phyloP scores from a whole-genome alignment of 2,113 vertebrate species.

The Balaenoptera acutorostrata region DNA sequence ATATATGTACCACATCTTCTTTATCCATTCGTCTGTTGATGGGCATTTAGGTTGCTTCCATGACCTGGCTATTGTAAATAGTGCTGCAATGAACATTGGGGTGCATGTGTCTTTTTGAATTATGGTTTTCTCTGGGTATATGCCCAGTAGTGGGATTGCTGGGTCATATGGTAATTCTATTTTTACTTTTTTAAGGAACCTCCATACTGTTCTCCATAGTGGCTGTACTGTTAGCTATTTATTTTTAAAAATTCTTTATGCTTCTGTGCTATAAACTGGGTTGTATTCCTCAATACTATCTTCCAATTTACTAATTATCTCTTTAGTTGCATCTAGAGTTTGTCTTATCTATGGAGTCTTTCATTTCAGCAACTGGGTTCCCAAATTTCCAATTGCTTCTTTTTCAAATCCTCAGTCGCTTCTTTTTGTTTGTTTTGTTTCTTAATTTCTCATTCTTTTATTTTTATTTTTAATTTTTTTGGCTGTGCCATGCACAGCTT shows the following conservation, averaged over 20 bases:
- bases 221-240: neutral
- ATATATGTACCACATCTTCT: too few species aligned
- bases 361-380: neutral
- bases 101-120: too few species aligned
- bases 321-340: neutral
- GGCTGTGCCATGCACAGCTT: neutral
- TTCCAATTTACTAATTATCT: neutral
- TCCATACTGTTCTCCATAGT: neutral
- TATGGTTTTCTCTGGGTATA: too few species aligned
- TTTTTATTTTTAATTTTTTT: neutral
- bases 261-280: neutral
- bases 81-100: too few species aligned
- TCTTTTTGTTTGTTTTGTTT: neutral
- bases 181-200: too few species aligned
- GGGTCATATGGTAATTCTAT: too few species aligned
- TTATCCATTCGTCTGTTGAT: too few species aligned
- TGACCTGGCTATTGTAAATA: too few species aligned
- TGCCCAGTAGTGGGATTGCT: too few species aligned
- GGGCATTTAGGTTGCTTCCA: too few species aligned
- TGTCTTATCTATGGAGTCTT: neutral
- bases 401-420: neutral
- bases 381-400: neutral
- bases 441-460: neutral
- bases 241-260: neutral
- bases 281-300: neutral